Percentiles rank a stretch among this genome's conserved stretches.
Conservation (phyloP, 2,113 vertebrate species). For the Thoracochromis brauschi region DNA sequence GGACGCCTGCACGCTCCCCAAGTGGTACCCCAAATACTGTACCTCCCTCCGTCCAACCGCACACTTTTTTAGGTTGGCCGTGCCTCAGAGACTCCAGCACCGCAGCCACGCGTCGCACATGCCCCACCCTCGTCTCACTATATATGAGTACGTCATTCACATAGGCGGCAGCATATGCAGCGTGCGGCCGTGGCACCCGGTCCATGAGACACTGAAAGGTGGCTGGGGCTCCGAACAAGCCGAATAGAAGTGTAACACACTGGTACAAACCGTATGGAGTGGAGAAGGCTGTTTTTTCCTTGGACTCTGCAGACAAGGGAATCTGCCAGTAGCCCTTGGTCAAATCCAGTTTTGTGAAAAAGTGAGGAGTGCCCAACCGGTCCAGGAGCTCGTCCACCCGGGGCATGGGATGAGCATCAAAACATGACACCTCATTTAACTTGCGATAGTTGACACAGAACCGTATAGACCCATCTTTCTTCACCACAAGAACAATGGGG, state of each 20-base stretch:
- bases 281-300: background rate
- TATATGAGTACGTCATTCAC: background rate
- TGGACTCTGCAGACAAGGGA: background rate
- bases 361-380: background rate
- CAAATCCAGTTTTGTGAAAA: background rate
- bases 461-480: background rate
- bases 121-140: background rate
- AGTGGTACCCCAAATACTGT: background rate
- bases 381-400: background rate
- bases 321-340: background rate
- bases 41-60: background rate
- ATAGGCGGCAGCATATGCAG: background rate
- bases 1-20: background rate
- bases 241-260: background rate
- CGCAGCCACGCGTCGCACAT: rapidly evolving
- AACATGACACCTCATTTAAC: background rate
- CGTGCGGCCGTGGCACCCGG: rapidly evolving
- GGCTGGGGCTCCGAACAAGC: background rate
- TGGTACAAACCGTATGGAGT: background rate
- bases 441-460: background rate
- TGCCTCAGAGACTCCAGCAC: background rate
- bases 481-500: background rate
- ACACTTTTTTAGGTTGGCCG: background rate
- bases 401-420: background rate
- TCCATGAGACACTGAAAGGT: background rate